phyloP scores from a whole-genome alignment of 1,140 invertebrate genomes.

The Leptoteleia sp. region DNA sequence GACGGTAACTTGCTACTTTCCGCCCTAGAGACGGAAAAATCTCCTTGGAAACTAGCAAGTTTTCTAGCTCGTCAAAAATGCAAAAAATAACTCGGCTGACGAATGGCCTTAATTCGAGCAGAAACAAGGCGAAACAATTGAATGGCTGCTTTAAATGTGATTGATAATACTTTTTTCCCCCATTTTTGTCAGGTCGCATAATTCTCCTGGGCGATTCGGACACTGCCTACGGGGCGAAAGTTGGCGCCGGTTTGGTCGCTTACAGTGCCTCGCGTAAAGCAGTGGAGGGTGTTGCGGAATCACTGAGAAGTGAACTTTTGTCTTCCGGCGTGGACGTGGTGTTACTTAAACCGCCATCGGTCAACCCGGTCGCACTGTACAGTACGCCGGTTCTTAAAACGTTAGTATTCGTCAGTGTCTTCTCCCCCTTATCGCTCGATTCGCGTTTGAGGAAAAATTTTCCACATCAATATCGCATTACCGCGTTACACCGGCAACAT shows the following conservation, averaged over 20 bases:
- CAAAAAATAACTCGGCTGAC: too few relatives aligned
- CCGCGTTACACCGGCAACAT: too few relatives aligned
- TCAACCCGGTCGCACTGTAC: slow-evolving; percentile 85
- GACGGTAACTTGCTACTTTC: too few relatives aligned
- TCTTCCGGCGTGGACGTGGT: slow-evolving; percentile 88
- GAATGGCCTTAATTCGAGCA: slow-evolving; percentile 4
- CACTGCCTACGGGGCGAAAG: slow-evolving; percentile 70
- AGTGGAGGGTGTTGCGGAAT: slow-evolving; percentile 87
- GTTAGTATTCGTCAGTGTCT: slow-evolving; percentile 70
- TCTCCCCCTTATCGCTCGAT: slow-evolving; percentile 17
- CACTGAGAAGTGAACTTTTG: slow-evolving; percentile 85
- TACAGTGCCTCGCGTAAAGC: slow-evolving; percentile 86
- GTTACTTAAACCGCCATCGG: slow-evolving; percentile 86
- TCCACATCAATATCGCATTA: slow-evolving; percentile 2
- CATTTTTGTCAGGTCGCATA: slow-evolving; percentile 78
- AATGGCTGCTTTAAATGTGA: slow-evolving; percentile 55
- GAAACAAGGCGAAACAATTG: slow-evolving; percentile 16
- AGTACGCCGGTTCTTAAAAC: slow-evolving; percentile 82
- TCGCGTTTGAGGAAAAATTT: background rate
- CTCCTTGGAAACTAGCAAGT: too few relatives aligned
- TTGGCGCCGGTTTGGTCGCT: slow-evolving; percentile 84
- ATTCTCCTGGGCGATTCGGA: slow-evolving; percentile 79
- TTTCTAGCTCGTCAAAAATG: too few relatives aligned
- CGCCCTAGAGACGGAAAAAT: too few relatives aligned
- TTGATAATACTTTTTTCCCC: slow-evolving; percentile 48